These are phyloP conservation scores for Sinopyrophorus schimmeli DNA, from an alignment of 2,888 invertebrate species.

Conservation along the genomic window DNA sequence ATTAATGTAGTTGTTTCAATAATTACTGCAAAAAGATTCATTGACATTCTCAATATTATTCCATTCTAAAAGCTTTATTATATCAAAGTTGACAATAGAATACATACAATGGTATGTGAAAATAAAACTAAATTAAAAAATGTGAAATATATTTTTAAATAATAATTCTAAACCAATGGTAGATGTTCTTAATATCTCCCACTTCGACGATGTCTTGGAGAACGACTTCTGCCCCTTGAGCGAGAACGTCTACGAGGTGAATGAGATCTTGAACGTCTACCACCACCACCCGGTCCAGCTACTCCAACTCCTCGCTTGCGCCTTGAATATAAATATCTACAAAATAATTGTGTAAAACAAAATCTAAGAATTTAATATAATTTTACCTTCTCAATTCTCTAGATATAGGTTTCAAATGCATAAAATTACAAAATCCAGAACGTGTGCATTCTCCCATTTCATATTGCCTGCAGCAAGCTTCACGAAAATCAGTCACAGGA, in stretches of 20 bases:
- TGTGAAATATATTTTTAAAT: no score
- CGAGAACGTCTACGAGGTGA: conserved; percentile 60
- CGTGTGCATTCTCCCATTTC: conserved; percentile 99
- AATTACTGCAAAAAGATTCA: no score
- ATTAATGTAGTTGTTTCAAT: no score
- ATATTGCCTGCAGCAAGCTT: conserved; percentile 99
- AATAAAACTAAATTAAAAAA: no score
- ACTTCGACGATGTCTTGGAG: conserved; percentile 54
- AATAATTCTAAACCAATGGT: background rate
- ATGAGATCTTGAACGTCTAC: conserved; percentile 64
- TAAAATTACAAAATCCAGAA: conserved; percentile 99
- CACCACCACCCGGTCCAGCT: conserved; percentile 48
- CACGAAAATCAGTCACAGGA: conserved; percentile 98
- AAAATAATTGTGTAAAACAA: conserved; percentile 1
- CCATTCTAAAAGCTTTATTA: no score
- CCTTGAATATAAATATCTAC: conserved; percentile 72
- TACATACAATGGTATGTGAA: no score
- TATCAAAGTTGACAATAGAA: no score
- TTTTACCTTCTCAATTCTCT: conserved; percentile 82
- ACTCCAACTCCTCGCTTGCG: conserved; percentile 59
- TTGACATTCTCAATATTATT: no score
- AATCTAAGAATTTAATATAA: background rate
- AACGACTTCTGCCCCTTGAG: conserved; percentile 55
- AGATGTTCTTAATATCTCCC: conserved; percentile 54
- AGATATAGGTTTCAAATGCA: conserved; percentile 99